Conservation (phyloP, 2,888 invertebrate genomes). For the Hemistola chrysoprasaria region DNA sequence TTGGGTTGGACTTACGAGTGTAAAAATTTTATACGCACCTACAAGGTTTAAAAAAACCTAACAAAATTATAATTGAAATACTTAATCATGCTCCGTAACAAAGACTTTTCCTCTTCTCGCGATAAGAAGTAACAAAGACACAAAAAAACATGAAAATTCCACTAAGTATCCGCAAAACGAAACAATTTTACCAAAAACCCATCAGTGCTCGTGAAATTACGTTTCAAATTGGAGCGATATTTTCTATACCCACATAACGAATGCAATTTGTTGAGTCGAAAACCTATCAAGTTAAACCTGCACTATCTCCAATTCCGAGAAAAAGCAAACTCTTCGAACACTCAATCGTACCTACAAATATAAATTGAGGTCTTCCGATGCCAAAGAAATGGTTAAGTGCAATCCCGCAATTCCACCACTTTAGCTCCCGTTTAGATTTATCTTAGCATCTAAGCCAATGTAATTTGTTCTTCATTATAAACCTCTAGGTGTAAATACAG, state of each 20-base stretch:
- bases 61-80: no score
- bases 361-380: conserved; percentile 40
- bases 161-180: background rate
- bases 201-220: conserved; percentile 1
- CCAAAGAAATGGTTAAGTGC: conserved; percentile 39
- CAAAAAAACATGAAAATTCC: no score
- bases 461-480: conserved; percentile 46
- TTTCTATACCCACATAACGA: conserved; percentile 14
- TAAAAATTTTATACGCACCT: no score
- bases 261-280: conserved; percentile 22
- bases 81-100: no score
- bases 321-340: conserved; percentile 32
- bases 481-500: conserved; percentile 7
- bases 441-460: conserved; percentile 35
- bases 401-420: conserved; percentile 32
- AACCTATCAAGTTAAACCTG: conserved; percentile 26
- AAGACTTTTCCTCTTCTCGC: no score
- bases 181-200: background rate
- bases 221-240: conserved; percentile 5
- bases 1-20: no score
- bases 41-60: no score
- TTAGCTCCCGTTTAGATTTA: conserved; percentile 32
- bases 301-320: conserved; percentile 27
- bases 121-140: no score
- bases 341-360: conserved; percentile 37